Conservation (phyloP, 2,888 invertebrate species). For the Eupithecia subfuscata region DNA sequence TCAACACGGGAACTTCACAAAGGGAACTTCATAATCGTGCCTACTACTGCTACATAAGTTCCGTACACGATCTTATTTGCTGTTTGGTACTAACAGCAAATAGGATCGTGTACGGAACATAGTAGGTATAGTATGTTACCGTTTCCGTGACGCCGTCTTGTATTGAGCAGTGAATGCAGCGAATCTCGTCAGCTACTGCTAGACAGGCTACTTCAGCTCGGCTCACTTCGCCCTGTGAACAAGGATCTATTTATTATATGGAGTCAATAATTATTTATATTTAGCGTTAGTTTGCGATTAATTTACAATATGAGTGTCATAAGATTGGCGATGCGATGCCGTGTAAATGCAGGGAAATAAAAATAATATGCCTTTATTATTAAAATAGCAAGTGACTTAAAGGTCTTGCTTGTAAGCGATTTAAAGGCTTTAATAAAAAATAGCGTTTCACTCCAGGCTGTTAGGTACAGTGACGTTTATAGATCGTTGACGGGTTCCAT, state of each 20-base stretch:
- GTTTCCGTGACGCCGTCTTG: constrained; percentile 60
- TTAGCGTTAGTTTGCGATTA: background rate
- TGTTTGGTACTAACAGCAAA: no score
- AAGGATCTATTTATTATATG: background rate
- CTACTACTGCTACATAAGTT: no score
- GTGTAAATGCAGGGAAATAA: background rate
- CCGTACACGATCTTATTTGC: no score
- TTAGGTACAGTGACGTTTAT: no score
- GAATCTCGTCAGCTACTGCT: constrained; percentile 62
- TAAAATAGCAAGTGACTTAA: background rate
- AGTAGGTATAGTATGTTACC: constrained; percentile 45
- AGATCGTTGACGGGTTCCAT: no score
- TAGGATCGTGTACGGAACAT: background rate
- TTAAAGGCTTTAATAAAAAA: no score
- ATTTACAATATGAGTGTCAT: background rate
- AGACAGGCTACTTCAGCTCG: constrained; percentile 67
- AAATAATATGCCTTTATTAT: background rate
- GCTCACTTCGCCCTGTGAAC: constrained; percentile 60
- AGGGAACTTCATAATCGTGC: no score
- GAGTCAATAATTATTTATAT: background rate
- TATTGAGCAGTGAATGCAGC: constrained; percentile 55
- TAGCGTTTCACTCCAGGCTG: no score
- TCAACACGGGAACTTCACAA: no score
- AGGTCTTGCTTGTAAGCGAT: background rate
- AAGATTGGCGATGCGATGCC: background rate